These are phyloP conservation scores for Xenops minutus DNA, from an alignment of 2,797 vertebrate genomes.

Conservation along the genomic window DNA sequence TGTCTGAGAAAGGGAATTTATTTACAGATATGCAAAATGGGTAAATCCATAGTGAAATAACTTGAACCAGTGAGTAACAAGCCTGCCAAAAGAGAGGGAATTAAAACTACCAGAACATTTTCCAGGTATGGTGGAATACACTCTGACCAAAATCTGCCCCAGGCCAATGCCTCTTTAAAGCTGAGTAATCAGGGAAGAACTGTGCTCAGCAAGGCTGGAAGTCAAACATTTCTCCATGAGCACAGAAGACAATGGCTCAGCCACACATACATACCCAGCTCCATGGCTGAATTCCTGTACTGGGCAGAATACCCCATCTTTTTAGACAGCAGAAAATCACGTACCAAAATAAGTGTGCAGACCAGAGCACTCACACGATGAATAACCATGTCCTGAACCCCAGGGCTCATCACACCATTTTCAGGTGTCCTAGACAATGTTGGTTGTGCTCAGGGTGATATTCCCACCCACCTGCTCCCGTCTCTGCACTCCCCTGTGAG, in stretches of 20 bases:
- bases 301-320: not conserved
- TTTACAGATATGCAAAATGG: not conserved
- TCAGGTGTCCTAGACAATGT: not conserved
- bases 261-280: not conserved
- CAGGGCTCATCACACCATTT: not conserved
- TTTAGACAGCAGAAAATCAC: not conserved
- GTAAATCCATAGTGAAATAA: not conserved
- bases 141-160: not conserved
- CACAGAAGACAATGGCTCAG: not conserved
- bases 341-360: not conserved
- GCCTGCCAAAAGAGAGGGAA: not conserved
- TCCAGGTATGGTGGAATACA: not conserved
- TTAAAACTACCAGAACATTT: not conserved
- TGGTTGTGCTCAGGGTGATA: not conserved
- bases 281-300: not conserved
- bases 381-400: not conserved
- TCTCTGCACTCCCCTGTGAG: not conserved
- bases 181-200: not conserved
- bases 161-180: not conserved
- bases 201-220: not conserved
- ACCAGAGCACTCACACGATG: not conserved
- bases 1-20: not conserved
- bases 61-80: not conserved
- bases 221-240: not conserved
- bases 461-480: not conserved